Evolutionary conservation across 2,888 invertebrate species (phyloP), one percentile per base, ranked within the genome.

Genomic region (Mesorhabditis sp.): DNA sequence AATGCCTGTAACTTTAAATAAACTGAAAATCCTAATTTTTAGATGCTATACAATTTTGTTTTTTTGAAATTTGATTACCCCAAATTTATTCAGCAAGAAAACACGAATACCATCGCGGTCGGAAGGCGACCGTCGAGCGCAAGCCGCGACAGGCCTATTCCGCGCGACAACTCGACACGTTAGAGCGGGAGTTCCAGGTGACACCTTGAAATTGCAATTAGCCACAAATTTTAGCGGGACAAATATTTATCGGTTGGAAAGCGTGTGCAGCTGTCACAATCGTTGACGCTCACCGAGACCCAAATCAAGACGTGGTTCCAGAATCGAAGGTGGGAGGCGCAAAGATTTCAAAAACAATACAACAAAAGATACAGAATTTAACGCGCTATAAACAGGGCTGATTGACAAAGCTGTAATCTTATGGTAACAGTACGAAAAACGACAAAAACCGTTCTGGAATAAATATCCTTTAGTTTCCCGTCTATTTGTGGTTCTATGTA

Each of bases 271-370:
- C 88, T 96, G 4, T 94, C 95, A 0, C 93, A 93, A 86, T 91
- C 91, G 0, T 87, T 96, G 45, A 92, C 91, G 77, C 89, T 95
- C 64, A 94, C 94, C 0, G 95, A 95, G 88, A 94, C 94, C 0
- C 95, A 95, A 88, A 94, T 95, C 78, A 95, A 95, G 86, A 95
- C 95, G 0, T 95, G 95, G 95, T 95, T 95, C 86, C 94, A 94
- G 87, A 94, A 95, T 86, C 89, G 95, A 71, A 89, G 88, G 88
- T 88, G 74, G 73, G 71, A 15, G 5, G 10, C 50, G 28, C 10
- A 28, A 5, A n/a, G 4, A 69, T 6, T 69, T 41, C 41, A 28
- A 41, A 45, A 68, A 28, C 2, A 2, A n/a, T n/a, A 28, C 28
- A 28, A 28, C 1, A 42, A n/a, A 58, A n/a, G n/a, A n/a, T 13